Conservation (phyloP, 2,888 invertebrate species). For the Trachelus troglodyta region DNA sequence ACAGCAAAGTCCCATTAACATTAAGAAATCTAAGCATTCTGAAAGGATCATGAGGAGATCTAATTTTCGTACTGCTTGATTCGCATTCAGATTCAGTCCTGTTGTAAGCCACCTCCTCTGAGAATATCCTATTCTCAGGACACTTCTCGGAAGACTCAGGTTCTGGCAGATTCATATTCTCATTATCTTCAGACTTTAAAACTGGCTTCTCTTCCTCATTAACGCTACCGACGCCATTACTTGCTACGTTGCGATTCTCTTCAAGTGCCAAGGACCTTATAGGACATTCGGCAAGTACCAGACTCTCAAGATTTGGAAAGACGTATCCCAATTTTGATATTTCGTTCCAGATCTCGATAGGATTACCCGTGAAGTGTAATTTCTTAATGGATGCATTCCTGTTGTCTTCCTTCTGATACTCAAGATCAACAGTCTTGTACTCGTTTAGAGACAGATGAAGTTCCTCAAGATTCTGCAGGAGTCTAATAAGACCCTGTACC, state of each 20-base stretch:
- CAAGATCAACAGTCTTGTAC: conserved; percentile 80
- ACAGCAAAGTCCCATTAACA: conserved; percentile 84
- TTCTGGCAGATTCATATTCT: conserved; percentile 45
- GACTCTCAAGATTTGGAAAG: conserved; percentile 86
- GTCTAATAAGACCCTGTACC: conserved; percentile 80
- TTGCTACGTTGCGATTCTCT: conserved; percentile 41
- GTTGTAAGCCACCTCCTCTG: conserved; percentile 58
- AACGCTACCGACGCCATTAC: conserved; percentile 25
- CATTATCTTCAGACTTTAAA: conserved; percentile 46
- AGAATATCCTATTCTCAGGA: conserved; percentile 35
- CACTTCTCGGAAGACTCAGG: conserved; percentile 19
- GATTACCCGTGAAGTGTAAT: conserved; percentile 90
- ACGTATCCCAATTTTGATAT: conserved; percentile 85
- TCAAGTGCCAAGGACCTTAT: conserved; percentile 70
- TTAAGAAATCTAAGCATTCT: conserved; percentile 82
- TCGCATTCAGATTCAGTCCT: conserved; percentile 74
- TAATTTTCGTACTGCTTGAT: conserved; percentile 59
- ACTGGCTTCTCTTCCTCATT: conserved; percentile 22
- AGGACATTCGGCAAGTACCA: conserved; percentile 89
- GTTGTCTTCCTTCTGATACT: conserved; percentile 56
- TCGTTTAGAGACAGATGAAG: conserved; percentile 93
- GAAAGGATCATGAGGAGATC: conserved; percentile 65
- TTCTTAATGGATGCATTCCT: conserved; percentile 79
- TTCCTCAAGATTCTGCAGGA: conserved; percentile 86
- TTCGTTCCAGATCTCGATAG: conserved; percentile 85